These are phyloP conservation scores for Drosophila recens DNA, from an alignment of 2,888 invertebrate species.

Conservation along the genomic window DNA sequence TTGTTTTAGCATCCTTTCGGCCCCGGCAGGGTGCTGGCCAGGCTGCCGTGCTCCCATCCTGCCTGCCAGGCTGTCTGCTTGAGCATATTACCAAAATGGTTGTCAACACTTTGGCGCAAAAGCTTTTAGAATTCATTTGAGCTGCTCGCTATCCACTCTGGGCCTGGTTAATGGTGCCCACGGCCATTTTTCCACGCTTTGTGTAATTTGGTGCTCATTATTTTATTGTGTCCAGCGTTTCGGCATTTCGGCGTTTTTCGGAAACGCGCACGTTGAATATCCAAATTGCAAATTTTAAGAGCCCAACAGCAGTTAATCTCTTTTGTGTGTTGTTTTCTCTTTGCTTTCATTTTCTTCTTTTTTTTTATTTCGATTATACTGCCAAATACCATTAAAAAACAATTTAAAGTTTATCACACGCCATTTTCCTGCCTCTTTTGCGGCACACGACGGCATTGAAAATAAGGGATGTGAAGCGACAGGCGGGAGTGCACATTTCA, in stretches of 20 bases:
- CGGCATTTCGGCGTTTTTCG: slow-evolving; percentile 11
- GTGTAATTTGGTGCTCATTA: slow-evolving; percentile 69
- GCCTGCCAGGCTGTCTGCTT: slow-evolving; percentile 29
- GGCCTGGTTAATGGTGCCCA: slow-evolving; percentile 57
- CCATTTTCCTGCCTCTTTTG: slow-evolving; percentile 32
- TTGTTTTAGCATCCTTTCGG: slow-evolving; percentile 69
- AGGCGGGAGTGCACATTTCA: not conserved
- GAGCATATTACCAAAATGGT: slow-evolving; percentile 71
- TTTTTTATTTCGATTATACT: slow-evolving; percentile 43
- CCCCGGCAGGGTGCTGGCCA: slow-evolving; percentile 39
- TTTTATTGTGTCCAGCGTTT: slow-evolving; percentile 64
- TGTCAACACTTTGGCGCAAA: slow-evolving; percentile 73
- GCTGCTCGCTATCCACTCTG: slow-evolving; percentile 21
- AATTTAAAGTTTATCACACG: slow-evolving; percentile 62
- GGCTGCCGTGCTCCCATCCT: slow-evolving; percentile 3
- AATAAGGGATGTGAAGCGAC: not conserved
- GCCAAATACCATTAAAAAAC: slow-evolving; percentile 64
- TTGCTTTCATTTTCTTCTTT: not conserved
- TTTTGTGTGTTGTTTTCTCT: slow-evolving; percentile 20
- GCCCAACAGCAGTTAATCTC: slow-evolving; percentile 61
- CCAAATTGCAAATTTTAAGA: slow-evolving; percentile 63
- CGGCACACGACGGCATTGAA: slow-evolving; percentile 9
- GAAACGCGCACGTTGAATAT: slow-evolving; percentile 51
- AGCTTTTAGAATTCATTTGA: slow-evolving; percentile 70
- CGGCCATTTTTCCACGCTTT: slow-evolving; percentile 69